A percentile compares a stretch with the other conserved stretches of the same genome.
Evolutionary conservation across 2,888 invertebrate species (phyloP).

Genomic region (Lithophane leautieri): DNA sequence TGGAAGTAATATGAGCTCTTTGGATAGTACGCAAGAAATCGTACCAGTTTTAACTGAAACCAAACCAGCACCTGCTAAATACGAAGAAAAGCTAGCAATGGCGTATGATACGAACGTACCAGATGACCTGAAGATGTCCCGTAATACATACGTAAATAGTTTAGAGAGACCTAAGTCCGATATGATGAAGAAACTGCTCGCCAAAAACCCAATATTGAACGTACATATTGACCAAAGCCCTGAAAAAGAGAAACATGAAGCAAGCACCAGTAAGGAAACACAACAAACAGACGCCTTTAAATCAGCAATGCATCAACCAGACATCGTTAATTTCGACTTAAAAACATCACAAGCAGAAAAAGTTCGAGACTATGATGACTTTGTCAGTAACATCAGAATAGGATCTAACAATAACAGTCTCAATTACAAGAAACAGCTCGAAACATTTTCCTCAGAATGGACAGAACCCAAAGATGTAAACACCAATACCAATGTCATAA

Average conservation of each 20-base stretch:
- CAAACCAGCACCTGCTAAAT: constrained; percentile 78
- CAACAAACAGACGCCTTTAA: constrained; percentile 84
- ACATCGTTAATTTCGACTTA: constrained; percentile 88
- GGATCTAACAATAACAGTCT: constrained; percentile 87
- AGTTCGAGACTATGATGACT: constrained; percentile 84
- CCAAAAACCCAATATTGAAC: constrained; percentile 88
- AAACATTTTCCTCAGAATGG: constrained; percentile 80
- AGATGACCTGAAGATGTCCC: constrained; percentile 92
- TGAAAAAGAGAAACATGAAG: constrained; percentile 76
- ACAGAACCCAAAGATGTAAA: constrained; percentile 77
- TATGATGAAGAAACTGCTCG: constrained; percentile 90
- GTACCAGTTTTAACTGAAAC: constrained; percentile 70
- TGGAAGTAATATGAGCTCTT: constrained; percentile 85
- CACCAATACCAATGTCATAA: constrained; percentile 83
- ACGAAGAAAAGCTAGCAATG: constrained; percentile 85
- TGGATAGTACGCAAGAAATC: constrained; percentile 82
- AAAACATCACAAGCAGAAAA: constrained; percentile 81
- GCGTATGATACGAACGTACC: constrained; percentile 91
- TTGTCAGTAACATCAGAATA: constrained; percentile 87
- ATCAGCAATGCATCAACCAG: constrained; percentile 87
- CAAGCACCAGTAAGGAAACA: constrained; percentile 79
- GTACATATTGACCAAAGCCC: constrained; percentile 84
- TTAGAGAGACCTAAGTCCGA: constrained; percentile 92
- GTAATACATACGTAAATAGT: constrained; percentile 91
- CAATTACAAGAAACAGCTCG: constrained; percentile 81